Conservation (phyloP, 2,797 vertebrate genomes). For the Hoplostethus mediterraneus region DNA sequence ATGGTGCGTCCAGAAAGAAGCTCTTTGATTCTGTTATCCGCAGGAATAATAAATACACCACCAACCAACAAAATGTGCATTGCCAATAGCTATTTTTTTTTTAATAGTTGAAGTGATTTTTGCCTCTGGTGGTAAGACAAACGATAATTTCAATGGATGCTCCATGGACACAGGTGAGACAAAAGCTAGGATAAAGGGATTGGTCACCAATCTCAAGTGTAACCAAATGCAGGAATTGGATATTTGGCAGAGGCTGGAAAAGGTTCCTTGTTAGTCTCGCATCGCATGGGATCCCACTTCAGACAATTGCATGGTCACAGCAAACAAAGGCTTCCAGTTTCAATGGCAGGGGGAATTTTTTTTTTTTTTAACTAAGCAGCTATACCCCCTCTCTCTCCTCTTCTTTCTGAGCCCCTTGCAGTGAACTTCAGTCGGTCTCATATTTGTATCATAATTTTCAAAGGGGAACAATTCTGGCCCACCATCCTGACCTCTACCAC, state of each 20-base stretch:
- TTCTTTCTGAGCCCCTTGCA: conserved; percentile 6
- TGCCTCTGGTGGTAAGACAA: too few relatives aligned
- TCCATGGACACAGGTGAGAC: too few relatives aligned
- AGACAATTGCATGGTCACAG: conserved; percentile 14
- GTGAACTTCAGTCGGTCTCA: conserved; percentile 31
- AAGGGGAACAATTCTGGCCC: conserved; percentile 7
- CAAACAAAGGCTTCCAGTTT: conserved; percentile 33
- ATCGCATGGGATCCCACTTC: background rate
- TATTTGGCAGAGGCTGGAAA: background rate
- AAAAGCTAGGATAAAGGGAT: too few relatives aligned
- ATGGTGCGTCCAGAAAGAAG: too few relatives aligned
- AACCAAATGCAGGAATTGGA: background rate
- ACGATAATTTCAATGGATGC: too few relatives aligned
- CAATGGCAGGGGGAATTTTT: conserved; percentile 7
- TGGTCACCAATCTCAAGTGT: background rate
- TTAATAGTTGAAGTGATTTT: too few relatives aligned
- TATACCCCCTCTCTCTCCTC: conserved; percentile 5
- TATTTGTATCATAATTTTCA: conserved; percentile 28
- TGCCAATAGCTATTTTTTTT: too few relatives aligned
- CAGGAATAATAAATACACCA: too few relatives aligned
- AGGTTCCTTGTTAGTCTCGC: conserved; percentile 11
- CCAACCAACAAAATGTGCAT: too few relatives aligned
- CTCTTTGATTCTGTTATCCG: too few relatives aligned
- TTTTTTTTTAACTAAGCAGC: conserved; percentile 9
- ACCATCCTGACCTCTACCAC: conserved; percentile 34